Percentiles rank a stretch among this genome's conserved stretches.
These are phyloP conservation scores for Brotula barbata DNA, from an alignment of 2,797 vertebrate species.

Conservation along the genomic window DNA sequence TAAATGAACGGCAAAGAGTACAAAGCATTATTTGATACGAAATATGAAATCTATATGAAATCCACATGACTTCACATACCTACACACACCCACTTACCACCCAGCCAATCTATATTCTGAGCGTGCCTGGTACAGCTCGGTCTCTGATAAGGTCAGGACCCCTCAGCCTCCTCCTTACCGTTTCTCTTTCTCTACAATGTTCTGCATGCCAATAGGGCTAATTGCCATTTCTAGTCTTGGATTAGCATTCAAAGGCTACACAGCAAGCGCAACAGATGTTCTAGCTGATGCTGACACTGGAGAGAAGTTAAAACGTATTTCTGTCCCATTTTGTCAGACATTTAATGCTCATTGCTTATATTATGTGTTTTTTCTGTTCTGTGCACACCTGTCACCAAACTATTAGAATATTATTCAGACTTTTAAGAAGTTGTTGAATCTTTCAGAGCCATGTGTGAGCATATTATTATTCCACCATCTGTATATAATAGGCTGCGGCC, in stretches of 20 bases:
- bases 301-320: constrained; percentile 3
- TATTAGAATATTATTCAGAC: neutral
- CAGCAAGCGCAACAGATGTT: constrained; percentile 23
- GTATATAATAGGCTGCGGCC: too few species aligned
- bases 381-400: neutral
- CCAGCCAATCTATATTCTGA: constrained; percentile 61
- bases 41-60: too few species aligned
- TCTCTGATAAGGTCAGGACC: constrained; percentile 78
- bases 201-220: constrained; percentile 72
- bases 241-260: constrained; percentile 57
- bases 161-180: constrained; percentile 44
- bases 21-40: too few species aligned
- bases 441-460: too few species aligned
- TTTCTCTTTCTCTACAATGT: constrained; percentile 56
- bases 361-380: too few species aligned
- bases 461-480: too few species aligned
- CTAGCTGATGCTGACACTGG: constrained; percentile 12
- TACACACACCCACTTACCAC: neutral
- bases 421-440: too few species aligned
- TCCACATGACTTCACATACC: neutral
- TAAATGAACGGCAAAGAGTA: neutral
- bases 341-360: constrained; percentile 4
- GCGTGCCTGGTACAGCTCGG: constrained; percentile 33
- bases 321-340: neutral
- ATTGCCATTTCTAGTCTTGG: constrained; percentile 62